Evolutionary conservation across 2,797 vertebrate genomes (phyloP).

Genomic region (Bovichtus diacanthus): DNA sequence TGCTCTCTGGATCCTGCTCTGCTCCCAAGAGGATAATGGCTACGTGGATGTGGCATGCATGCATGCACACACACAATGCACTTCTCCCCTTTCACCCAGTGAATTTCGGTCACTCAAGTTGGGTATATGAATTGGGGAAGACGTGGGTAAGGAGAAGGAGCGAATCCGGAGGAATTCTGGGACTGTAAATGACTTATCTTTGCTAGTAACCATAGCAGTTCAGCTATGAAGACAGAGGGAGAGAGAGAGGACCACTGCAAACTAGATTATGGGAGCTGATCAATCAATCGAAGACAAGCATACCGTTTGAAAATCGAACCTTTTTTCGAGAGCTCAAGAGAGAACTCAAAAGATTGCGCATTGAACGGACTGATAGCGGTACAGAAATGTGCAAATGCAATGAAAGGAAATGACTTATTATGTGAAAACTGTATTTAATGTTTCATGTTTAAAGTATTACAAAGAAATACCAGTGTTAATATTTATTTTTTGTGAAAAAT

Average conservation of each 20-base stretch:
- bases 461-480: slow-evolving; percentile 31
- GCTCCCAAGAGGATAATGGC: slow-evolving; percentile 67
- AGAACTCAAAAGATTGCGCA: slow-evolving; percentile 18
- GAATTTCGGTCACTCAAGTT: slow-evolving; percentile 37
- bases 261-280: slow-evolving; percentile 2
- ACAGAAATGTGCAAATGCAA: slow-evolving; percentile 59
- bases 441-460: slow-evolving; percentile 58
- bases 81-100: slow-evolving; percentile 56
- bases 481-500: slow-evolving; percentile 76
- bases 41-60: slow-evolving; percentile 52
- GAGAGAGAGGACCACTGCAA: not conserved
- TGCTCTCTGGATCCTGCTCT: slow-evolving; percentile 58
- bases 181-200: slow-evolving; percentile 16
- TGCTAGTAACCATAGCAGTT: slow-evolving; percentile 26
- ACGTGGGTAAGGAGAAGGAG: slow-evolving; percentile 1
- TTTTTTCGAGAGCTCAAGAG: not conserved
- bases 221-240: slow-evolving; percentile 4
- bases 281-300: slow-evolving; percentile 27
- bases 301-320: slow-evolving; percentile 13
- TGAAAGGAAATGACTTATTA: slow-evolving; percentile 12
- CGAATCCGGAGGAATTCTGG: slow-evolving; percentile 46
- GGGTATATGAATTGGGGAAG: slow-evolving; percentile 16
- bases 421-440: slow-evolving; percentile 65
- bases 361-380: slow-evolving; percentile 56
- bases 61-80: slow-evolving; percentile 61